Evolutionary conservation across 2,797 vertebrate species (phyloP).

Genomic region (Leptatherina wallacei): DNA sequence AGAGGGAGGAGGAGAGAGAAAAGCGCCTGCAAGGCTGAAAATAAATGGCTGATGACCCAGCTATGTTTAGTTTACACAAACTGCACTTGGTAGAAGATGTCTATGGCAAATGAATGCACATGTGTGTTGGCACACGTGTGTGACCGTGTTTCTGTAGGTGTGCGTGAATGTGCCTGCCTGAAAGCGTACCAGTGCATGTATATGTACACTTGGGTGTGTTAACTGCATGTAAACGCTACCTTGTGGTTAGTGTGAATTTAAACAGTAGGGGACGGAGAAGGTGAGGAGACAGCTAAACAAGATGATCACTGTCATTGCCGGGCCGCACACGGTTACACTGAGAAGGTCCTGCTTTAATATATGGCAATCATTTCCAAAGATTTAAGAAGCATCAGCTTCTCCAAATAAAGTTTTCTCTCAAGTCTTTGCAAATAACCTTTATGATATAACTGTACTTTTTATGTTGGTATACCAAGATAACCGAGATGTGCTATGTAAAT

Average conservation of each 20-base stretch:
- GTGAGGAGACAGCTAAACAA: conserved; percentile 72
- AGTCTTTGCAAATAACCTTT: conserved; percentile 19
- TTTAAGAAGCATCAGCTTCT: conserved; percentile 37
- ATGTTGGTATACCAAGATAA: conserved; percentile 11
- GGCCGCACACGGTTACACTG: conserved; percentile 52
- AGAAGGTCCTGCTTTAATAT: conserved; percentile 68
- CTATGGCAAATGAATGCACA: conserved; percentile 51
- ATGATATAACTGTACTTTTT: conserved; percentile 18
- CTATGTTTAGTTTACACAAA: conserved; percentile 77
- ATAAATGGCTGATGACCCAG: conserved; percentile 77
- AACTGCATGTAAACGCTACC: conserved; percentile 74
- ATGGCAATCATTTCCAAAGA: conserved; percentile 49
- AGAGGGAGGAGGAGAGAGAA: conserved; percentile 64
- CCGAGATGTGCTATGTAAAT: conserved; percentile 13
- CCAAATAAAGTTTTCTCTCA: conserved; percentile 12
- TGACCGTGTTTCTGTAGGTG: conserved; percentile 52
- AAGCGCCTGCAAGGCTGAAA: conserved; percentile 73
- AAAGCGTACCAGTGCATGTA: conserved; percentile 48
- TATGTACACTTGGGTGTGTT: conserved; percentile 68
- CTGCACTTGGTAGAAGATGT: conserved; percentile 65
- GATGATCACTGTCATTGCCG: conserved; percentile 77
- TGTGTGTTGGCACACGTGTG: conserved; percentile 44
- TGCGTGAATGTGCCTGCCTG: conserved; percentile 40
- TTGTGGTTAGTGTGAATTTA: conserved; percentile 79
- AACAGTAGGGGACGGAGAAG: conserved; percentile 70